Evolutionary conservation across 2,113 vertebrate species (phyloP).

Genomic region (Syngnathus floridae): DNA sequence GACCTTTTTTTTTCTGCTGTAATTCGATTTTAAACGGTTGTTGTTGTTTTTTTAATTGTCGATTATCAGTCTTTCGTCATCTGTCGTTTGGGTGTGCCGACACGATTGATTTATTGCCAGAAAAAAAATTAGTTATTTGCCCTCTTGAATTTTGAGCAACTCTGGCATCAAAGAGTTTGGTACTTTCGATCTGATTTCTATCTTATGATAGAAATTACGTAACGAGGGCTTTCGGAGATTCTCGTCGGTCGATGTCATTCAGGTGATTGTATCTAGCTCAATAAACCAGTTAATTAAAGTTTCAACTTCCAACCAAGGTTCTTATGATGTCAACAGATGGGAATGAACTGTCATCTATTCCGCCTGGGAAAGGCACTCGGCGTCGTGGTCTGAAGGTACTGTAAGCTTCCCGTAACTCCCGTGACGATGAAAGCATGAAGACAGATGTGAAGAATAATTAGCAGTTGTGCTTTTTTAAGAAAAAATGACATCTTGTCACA

Average conservation of each 20-base stretch:
- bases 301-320: neutral
- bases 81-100: slow-evolving; percentile 8
- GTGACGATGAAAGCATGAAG: too few relatives aligned
- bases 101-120: slow-evolving; percentile 5
- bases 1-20: slow-evolving; percentile 2
- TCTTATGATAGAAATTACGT: neutral
- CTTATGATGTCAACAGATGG: neutral
- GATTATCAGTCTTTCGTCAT: slow-evolving; percentile 19
- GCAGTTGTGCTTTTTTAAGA: too few relatives aligned
- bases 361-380: neutral
- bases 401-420: too few relatives aligned
- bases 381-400: neutral
- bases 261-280: neutral
- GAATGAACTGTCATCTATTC: neutral
- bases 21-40: slow-evolving; percentile 8
- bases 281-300: neutral
- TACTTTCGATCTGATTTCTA: neutral
- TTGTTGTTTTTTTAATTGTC: neutral
- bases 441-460: too few relatives aligned
- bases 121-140: neutral
- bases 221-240: neutral
- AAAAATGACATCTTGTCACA: neutral
- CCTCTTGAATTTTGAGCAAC: slow-evolving; percentile 15
- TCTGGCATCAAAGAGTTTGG: neutral
- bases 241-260: neutral